Evolutionary conservation across 2,113 vertebrate genomes (phyloP).

Genomic region (Sigmodon hispidus): DNA sequence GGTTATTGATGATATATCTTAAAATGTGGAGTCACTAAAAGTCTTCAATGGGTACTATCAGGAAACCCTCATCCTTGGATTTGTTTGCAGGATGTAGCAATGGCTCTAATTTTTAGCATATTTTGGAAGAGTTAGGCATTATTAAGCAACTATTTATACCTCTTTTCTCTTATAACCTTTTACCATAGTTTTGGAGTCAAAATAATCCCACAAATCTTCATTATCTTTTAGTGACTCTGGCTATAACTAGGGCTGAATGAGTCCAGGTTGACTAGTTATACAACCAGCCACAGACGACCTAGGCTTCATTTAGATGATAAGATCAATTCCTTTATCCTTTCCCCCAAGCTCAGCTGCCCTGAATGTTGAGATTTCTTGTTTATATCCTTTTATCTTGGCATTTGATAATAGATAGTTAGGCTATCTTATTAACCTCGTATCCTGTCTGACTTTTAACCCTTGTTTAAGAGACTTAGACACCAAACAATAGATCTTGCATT

Average conservation of each 20-base stretch:
- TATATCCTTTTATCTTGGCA: background rate
- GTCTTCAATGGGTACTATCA: background rate
- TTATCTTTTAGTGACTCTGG: background rate
- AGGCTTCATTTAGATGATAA: background rate
- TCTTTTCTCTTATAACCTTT: background rate
- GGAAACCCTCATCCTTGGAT: background rate
- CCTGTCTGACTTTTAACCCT: background rate
- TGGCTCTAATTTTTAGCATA: background rate
- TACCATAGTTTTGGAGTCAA: background rate
- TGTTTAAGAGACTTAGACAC: constrained; percentile 21
- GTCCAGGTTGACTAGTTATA: background rate
- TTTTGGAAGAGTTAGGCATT: no score
- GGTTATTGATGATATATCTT: background rate
- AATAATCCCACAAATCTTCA: background rate
- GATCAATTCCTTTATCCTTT: background rate
- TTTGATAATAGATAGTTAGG: background rate
- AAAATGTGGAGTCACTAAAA: background rate
- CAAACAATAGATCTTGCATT: background rate
- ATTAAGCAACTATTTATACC: background rate
- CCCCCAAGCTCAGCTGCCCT: background rate
- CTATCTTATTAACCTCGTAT: background rate
- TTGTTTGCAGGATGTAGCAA: background rate
- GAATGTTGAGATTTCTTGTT: background rate
- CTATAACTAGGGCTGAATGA: background rate
- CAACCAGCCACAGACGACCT: background rate